phyloP scores from a whole-genome alignment of 2,113 vertebrate species.

The Pseudopipra pipra region DNA sequence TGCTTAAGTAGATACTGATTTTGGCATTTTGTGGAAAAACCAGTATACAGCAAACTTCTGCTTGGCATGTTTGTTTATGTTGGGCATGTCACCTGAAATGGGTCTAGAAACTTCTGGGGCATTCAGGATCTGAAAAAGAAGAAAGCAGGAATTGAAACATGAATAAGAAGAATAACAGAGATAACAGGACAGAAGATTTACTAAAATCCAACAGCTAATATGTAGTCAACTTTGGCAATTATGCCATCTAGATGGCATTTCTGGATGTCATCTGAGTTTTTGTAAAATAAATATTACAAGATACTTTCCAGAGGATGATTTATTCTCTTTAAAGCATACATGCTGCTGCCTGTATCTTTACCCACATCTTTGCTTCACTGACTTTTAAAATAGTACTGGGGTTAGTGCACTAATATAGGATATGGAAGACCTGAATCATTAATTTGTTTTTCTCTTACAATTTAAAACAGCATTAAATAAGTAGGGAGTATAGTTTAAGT shows the following conservation, averaged over 20 bases:
- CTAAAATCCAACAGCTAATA: background rate
- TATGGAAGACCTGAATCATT: background rate
- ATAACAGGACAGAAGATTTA: background rate
- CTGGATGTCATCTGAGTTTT: background rate
- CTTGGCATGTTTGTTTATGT: background rate
- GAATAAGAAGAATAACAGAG: background rate
- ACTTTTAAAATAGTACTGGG: background rate
- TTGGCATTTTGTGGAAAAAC: background rate
- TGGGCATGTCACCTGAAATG: background rate
- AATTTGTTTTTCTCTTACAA: background rate
- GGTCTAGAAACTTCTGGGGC: background rate
- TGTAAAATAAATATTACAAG: background rate
- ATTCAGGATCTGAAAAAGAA: background rate
- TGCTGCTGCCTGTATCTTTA: background rate
- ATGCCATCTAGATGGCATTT: background rate
- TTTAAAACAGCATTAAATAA: background rate
- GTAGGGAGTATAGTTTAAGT: background rate
- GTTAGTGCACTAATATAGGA: background rate
- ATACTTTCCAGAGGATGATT: background rate
- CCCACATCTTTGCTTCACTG: background rate
- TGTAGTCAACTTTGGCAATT: background rate
- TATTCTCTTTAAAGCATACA: background rate
- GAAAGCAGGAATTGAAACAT: background rate
- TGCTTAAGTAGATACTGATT: background rate
- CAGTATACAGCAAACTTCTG: background rate